A percentile compares a stretch with the other conserved stretches of the same genome.
phyloP scores from a whole-genome alignment of 2,113 vertebrate species.

The Etheostoma spectabile region DNA sequence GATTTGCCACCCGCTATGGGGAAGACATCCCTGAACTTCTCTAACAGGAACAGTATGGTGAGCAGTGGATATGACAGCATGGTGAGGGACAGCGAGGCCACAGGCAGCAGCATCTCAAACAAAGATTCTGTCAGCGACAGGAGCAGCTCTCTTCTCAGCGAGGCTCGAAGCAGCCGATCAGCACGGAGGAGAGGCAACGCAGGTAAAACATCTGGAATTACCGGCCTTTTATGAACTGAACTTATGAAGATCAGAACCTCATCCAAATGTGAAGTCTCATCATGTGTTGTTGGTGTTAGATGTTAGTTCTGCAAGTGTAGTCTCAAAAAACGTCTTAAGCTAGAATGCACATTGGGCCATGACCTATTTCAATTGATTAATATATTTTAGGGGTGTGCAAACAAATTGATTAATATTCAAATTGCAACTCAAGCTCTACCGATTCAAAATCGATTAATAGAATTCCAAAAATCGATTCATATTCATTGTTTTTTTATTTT shows the following conservation, averaged over 20 bases:
- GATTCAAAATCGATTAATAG: no score
- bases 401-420: no score
- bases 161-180: constrained; percentile 84
- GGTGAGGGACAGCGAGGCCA: constrained; percentile 94
- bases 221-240: constrained; percentile 15
- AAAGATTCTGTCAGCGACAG: constrained; percentile 88
- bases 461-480: no score
- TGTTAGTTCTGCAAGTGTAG: background rate
- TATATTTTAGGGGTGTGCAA: no score
- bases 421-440: no score
- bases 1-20: constrained; percentile 98
- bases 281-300: constrained; percentile 8
- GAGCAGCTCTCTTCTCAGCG: constrained; percentile 67
- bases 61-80: constrained; percentile 96
- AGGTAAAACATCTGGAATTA: constrained; percentile 80
- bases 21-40: constrained; percentile 94
- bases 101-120: constrained; percentile 89
- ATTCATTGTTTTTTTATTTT: no score
- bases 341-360: background rate
- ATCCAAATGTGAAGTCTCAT: background rate
- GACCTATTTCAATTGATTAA: background rate
- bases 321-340: background rate
- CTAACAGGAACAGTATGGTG: constrained; percentile 89
- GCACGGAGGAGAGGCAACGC: constrained; percentile 89
- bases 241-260: background rate